Conservation (phyloP, 1,140 invertebrate species). For the Caenorhabditis latens region DNA sequence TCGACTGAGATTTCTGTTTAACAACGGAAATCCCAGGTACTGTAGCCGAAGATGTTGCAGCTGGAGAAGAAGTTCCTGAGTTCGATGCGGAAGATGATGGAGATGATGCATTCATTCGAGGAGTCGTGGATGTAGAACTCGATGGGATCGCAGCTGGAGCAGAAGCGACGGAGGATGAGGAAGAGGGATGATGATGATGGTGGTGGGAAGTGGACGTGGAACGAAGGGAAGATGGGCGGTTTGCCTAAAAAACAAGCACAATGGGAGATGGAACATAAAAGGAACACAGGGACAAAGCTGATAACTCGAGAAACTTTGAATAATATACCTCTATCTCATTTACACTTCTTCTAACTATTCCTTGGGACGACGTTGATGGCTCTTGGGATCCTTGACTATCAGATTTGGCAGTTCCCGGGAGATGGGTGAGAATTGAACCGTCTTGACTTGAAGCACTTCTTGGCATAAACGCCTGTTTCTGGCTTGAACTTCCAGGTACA, state of each 20-base stretch:
- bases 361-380: conserved; percentile 23
- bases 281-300: not conserved
- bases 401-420: conserved; percentile 28
- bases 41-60: not conserved
- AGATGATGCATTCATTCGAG: conserved; percentile 32
- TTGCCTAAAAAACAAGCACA: conserved; percentile 30
- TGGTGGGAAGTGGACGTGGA: conserved; percentile 12
- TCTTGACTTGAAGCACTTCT: conserved; percentile 75
- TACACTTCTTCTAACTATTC: conserved; percentile 41
- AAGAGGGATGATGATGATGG: conserved; percentile 8
- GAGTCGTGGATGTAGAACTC: not conserved
- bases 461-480: conserved; percentile 77
- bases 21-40: not conserved
- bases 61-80: conserved; percentile 27
- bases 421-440: conserved; percentile 61
- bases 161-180: conserved; percentile 1
- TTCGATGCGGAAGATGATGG: conserved; percentile 30
- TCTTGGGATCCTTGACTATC: conserved; percentile 8
- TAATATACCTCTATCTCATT: conserved; percentile 18
- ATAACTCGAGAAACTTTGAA: not conserved
- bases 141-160: conserved; percentile 10
- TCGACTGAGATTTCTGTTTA: conserved; percentile 39
- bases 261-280: not conserved
- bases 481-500: conserved; percentile 75
- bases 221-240: conserved; percentile 42